phyloP scores from a whole-genome alignment of 1,140 invertebrate genomes.

The Camponotus pennsylvanicus region DNA sequence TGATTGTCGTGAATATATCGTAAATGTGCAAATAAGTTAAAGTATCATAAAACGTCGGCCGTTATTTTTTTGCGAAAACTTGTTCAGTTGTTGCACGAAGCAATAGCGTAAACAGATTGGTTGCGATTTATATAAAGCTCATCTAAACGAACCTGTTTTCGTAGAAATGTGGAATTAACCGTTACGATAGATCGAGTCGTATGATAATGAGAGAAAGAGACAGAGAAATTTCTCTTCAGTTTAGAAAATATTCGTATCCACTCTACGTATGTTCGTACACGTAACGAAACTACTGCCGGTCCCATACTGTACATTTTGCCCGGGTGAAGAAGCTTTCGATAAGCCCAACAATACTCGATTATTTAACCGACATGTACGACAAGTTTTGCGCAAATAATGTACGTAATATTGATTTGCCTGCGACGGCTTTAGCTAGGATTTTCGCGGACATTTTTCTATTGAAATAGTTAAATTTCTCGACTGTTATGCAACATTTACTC shows the following conservation, averaged over 20 bases:
- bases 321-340: constrained; percentile 56
- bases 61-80: constrained; percentile 36
- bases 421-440: not conserved
- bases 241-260: constrained; percentile 21
- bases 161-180: constrained; percentile 56
- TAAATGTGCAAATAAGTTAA: constrained; percentile 1
- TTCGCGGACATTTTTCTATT: constrained; percentile 31
- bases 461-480: constrained; percentile 6
- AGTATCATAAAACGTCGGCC: constrained; percentile 28
- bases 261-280: constrained; percentile 7
- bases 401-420: constrained; percentile 14
- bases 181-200: constrained; percentile 39
- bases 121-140: constrained; percentile 30
- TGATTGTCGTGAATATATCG: constrained; percentile 25
- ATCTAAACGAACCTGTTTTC: constrained; percentile 64
- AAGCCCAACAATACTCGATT: constrained; percentile 53
- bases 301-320: constrained; percentile 10
- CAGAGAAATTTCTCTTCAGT: constrained; percentile 9
- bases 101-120: constrained; percentile 40
- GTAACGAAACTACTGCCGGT: constrained; percentile 47
- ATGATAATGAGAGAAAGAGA: constrained; percentile 26
- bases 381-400: constrained; percentile 48
- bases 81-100: constrained; percentile 36
- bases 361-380: constrained; percentile 50
- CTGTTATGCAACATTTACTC: constrained; percentile 37